Evolutionary conservation across 92 coral and sea anemone genomes (phyloP).

Genomic region (Bergia sp.): DNA sequence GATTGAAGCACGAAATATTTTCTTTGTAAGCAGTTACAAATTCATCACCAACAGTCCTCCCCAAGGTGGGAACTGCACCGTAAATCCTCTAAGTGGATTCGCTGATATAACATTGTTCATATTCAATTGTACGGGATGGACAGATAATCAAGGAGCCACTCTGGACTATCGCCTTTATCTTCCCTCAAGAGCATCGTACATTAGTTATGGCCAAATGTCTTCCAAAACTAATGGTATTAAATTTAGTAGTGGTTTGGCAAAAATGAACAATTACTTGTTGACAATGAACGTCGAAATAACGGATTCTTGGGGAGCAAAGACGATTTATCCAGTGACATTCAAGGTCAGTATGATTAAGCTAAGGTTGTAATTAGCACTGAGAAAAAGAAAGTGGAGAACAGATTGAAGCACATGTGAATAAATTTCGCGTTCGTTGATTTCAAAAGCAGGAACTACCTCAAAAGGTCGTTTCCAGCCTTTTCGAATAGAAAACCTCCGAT

Average conservation of each 20-base stretch:
- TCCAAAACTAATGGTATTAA: neutral
- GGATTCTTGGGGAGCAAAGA: slow-evolving; percentile 18
- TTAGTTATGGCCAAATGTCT: neutral
- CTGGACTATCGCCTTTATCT: neutral
- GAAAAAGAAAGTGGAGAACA: neutral
- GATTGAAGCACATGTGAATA: neutral
- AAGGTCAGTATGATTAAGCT: slow-evolving; percentile 13
- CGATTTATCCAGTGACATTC: neutral
- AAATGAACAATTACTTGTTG: slow-evolving; percentile 5
- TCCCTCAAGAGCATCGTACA: neutral
- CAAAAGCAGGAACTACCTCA: too few species aligned
- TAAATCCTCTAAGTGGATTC: slow-evolving; percentile 10
- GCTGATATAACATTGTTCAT: neutral
- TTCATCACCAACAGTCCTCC: slow-evolving; percentile 33
- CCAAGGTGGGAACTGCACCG: slow-evolving; percentile 19
- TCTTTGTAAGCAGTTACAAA: neutral
- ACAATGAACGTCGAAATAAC: slow-evolving; percentile 21
- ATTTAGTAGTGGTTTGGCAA: neutral
- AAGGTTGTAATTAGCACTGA: neutral
- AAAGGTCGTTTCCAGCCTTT: too few species aligned
- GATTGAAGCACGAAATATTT: neutral
- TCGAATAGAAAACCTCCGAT: too few species aligned
- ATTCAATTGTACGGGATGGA: slow-evolving; percentile 28
- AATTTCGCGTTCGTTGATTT: too few species aligned
- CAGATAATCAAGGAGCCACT: slow-evolving; percentile 7